A percentile compares a stretch with the other conserved stretches of the same genome.
phyloP scores from a whole-genome alignment of 2,113 vertebrate genomes.

The Festucalex cinctus region DNA sequence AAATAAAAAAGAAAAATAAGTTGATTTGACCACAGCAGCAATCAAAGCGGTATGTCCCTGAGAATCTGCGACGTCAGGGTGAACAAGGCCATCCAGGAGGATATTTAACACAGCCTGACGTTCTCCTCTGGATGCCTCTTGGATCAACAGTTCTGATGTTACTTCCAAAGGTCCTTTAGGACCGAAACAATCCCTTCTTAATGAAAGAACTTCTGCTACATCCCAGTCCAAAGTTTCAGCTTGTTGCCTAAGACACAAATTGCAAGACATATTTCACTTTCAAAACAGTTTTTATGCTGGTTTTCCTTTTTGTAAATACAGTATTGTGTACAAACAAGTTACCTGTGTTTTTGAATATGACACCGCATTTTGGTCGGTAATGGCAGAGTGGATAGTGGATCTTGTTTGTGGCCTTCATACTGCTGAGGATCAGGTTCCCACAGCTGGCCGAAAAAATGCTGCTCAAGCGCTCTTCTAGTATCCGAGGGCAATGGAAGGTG shows the following conservation, averaged over 20 bases:
- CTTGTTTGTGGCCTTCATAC: constrained; percentile 40
- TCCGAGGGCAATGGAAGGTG: constrained; percentile 75
- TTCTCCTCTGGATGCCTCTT: constrained; percentile 69
- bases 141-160: constrained; percentile 69
- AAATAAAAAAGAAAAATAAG: not conserved
- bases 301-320: not conserved
- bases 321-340: not conserved
- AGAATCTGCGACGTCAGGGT: constrained; percentile 75
- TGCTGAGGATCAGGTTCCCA: constrained; percentile 34
- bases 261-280: not conserved
- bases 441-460: constrained; percentile 57
- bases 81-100: constrained; percentile 61
- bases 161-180: constrained; percentile 74
- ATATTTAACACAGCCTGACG: constrained; percentile 49
- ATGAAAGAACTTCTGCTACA: constrained; percentile 66
- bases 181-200: constrained; percentile 65
- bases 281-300: not conserved
- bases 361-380: constrained; percentile 64
- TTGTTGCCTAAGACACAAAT: constrained; percentile 41
- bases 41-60: constrained; percentile 77
- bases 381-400: constrained; percentile 42
- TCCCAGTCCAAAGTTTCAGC: constrained; percentile 58
- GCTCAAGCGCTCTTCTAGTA: constrained; percentile 71
- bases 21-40: constrained; percentile 73
- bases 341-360: constrained; percentile 64